These are phyloP conservation scores for Eulacestoma nigropectus DNA, from an alignment of 2,113 vertebrate genomes.

Conservation along the genomic window DNA sequence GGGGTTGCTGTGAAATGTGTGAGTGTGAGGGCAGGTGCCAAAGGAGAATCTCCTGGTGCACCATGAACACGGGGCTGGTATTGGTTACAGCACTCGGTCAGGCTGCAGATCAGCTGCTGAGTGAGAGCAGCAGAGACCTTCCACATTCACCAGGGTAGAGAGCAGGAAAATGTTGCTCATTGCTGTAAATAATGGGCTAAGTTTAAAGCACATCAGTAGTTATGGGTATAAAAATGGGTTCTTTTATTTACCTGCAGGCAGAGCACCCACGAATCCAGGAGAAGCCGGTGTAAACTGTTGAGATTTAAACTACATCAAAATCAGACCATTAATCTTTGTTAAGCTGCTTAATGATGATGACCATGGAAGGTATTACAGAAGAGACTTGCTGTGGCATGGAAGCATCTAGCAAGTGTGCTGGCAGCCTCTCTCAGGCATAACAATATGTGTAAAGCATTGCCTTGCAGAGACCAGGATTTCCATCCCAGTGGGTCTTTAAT, in stretches of 20 bases:
- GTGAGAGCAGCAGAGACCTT: neutral
- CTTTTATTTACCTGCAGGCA: neutral
- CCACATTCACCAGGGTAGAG: rapidly evolving
- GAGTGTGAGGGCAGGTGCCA: neutral
- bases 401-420: neutral
- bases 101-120: neutral
- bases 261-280: rapidly evolving
- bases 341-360: neutral
- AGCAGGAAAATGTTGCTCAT: neutral
- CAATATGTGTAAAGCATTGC: neutral
- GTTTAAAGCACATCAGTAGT: neutral
- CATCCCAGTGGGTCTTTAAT: neutral
- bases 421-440: neutral
- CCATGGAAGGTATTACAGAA: neutral
- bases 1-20: neutral
- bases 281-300: neutral
- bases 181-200: neutral
- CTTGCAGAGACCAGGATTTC: neutral
- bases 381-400: neutral
- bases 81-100: rapidly evolving
- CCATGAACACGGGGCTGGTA: rapidly evolving
- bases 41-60: neutral
- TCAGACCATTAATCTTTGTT: neutral
- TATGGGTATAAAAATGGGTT: neutral
- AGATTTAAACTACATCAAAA: neutral